phyloP scores from a whole-genome alignment of 2,797 vertebrate species.

The Salarias fasciatus region DNA sequence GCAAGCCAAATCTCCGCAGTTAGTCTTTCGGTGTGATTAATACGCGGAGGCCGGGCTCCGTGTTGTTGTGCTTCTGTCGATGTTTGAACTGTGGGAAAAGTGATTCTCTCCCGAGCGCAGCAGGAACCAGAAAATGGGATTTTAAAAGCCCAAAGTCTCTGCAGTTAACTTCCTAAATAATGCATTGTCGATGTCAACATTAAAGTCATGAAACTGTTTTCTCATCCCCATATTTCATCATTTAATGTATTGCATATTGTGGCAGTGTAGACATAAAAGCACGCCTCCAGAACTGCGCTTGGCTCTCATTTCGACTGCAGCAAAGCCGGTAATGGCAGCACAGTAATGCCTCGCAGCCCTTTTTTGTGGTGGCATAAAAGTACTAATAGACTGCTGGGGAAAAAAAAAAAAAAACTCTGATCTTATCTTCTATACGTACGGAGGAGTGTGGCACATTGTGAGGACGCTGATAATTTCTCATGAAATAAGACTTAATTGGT shows the following conservation, averaged over 20 bases:
- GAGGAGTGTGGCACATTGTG: slow-evolving; percentile 21
- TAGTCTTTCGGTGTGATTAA: neutral
- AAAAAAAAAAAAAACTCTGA: slow-evolving; percentile 9
- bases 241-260: slow-evolving; percentile 28
- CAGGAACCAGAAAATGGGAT: slow-evolving; percentile 10
- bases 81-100: slow-evolving; percentile 10
- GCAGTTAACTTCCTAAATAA: slow-evolving; percentile 20
- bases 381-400: slow-evolving; percentile 25
- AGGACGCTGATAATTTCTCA: slow-evolving; percentile 18
- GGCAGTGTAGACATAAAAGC: slow-evolving; percentile 43
- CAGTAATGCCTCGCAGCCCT: slow-evolving; percentile 16
- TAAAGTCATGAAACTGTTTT: slow-evolving; percentile 18
- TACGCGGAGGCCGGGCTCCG: neutral
- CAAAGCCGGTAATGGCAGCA: slow-evolving; percentile 21
- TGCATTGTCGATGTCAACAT: slow-evolving; percentile 23
- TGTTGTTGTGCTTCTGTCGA: neutral
- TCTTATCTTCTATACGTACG: slow-evolving; percentile 8
- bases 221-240: slow-evolving; percentile 7
- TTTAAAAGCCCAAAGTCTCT: slow-evolving; percentile 25
- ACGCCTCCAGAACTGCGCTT: slow-evolving; percentile 35
- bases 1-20: neutral
- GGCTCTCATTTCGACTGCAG: slow-evolving; percentile 33
- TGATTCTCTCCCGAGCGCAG: slow-evolving; percentile 18
- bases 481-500: slow-evolving; percentile 18
- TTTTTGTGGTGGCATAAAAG: slow-evolving; percentile 11